Percentiles rank a stretch among this genome's conserved stretches.
Conservation (phyloP, 2,113 vertebrate species). For the Gracilinanus agilis region DNA sequence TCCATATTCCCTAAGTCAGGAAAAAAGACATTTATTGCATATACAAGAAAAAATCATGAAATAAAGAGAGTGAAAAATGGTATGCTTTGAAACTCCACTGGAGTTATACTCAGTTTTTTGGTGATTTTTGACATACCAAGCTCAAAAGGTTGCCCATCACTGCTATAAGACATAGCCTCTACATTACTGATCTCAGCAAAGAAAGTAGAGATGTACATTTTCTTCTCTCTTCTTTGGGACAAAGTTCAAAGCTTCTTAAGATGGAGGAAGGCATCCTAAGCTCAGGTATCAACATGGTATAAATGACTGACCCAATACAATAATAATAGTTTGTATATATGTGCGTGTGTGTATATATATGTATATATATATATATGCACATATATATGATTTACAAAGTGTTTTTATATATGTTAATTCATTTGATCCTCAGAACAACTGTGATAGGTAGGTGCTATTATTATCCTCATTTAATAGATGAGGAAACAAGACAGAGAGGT, state of each 20-base stretch:
- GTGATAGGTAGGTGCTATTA: background rate
- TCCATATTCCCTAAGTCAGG: too few species aligned
- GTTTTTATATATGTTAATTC: background rate
- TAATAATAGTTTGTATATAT: background rate
- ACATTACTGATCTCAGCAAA: background rate
- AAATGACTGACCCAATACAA: background rate
- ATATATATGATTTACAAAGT: background rate
- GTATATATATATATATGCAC: too few species aligned
- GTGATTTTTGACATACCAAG: too few species aligned
- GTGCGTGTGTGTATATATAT: too few species aligned
- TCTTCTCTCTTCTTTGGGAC: background rate
- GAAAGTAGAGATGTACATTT: background rate
- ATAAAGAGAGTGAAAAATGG: too few species aligned
- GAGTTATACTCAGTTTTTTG: too few species aligned
- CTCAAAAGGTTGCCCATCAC: too few species aligned
- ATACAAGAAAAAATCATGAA: too few species aligned
- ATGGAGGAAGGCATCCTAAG: background rate
- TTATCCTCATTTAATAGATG: background rate
- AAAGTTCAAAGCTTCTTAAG: background rate
- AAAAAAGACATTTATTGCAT: too few species aligned
- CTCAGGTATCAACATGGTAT: background rate
- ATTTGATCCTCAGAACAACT: background rate
- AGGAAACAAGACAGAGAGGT: background rate
- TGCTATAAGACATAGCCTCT: background rate
- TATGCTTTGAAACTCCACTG: too few species aligned